Percentiles rank a stretch among this genome's conserved stretches.
These are phyloP conservation scores for Laticauda colubrina DNA, from an alignment of 2,113 vertebrate genomes.

Conservation along the genomic window DNA sequence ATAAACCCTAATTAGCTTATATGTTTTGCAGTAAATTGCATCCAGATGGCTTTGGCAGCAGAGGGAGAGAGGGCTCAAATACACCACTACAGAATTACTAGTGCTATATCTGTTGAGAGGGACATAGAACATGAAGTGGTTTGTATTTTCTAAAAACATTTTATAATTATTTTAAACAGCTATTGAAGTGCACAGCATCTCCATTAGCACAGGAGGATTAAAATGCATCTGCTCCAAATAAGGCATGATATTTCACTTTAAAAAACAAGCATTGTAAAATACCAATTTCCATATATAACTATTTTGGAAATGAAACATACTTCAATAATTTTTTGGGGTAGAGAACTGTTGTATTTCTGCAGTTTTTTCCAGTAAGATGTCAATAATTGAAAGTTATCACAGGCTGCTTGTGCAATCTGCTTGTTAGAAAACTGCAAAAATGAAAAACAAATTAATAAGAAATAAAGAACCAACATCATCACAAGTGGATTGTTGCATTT, in stretches of 20 bases:
- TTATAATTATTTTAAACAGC: not conserved
- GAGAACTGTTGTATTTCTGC: slow-evolving; percentile 78
- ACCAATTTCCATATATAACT: not conserved
- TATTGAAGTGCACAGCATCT: not conserved
- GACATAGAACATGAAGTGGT: not conserved
- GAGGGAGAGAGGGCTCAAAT: not conserved
- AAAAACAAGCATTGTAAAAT: not conserved
- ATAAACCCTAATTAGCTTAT: not conserved
- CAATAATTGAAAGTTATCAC: slow-evolving; percentile 91
- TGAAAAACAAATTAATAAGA: slow-evolving; percentile 38
- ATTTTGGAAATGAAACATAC: slow-evolving; percentile 65
- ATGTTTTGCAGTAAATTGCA: not conserved
- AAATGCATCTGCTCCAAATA: not conserved
- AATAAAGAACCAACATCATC: not conserved
- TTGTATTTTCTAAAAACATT: not conserved
- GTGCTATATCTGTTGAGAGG: not conserved
- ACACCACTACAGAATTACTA: not conserved
- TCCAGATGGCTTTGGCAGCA: not conserved
- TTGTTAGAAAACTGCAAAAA: slow-evolving; percentile 89
- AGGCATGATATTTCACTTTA: slow-evolving; percentile 2
- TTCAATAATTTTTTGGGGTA: slow-evolving; percentile 92
- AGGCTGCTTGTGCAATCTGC: slow-evolving; percentile 88
- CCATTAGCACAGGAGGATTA: not conserved
- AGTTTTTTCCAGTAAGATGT: slow-evolving; percentile 93
- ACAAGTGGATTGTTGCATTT: fast-evolving